Evolutionary conservation across 2,888 invertebrate species (phyloP), one percentile per base, ranked within the genome.

Genomic region (Macrophya alboannulata): DNA sequence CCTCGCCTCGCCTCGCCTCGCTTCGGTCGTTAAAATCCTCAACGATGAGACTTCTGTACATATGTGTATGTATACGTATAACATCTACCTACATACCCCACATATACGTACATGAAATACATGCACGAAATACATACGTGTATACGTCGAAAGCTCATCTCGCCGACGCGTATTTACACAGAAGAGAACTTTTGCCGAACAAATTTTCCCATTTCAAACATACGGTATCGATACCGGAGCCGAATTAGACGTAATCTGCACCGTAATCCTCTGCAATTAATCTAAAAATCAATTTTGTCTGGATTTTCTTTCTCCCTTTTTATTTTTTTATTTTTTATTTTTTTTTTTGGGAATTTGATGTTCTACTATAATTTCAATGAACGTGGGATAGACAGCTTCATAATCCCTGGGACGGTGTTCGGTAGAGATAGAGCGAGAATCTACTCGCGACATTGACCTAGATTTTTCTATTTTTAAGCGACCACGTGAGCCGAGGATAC

Each of bases 371-470:
- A 74, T 74, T 45, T 74, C 72, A n/a, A 17, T n/a, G 21, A 72
- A 45, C 74, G 74, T 45, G 45, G 68, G 68, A 68, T 0, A 17
- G 15, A 37, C 17, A 37, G 31, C 6, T 77, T 9, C 31, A 3
- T 55, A 77, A 77, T 77, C 17, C 51, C 77, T 17, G 48, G 77
- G 17, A 10, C 9, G 55, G 25, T 17, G 37, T 77, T 77, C 12
- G 17, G 17, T 17, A 51, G 55, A 51, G 10, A 6, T n/a, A 5
- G 48, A 77, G 72, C 10, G n/a, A 45, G 45, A 74, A 74, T 21
- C 72, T 74, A 25, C 45, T 43, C 17, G 21, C 81, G 81, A 81
- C 81, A 81, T 81, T 81, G 81, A 81, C 81, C 81, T 62, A 81
- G 62, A 81, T 81, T 43, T 9, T 15, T 3, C 62, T 81, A 81